Conservation (phyloP, 1,140 invertebrate genomes). For the Drosophila prosaltans region DNA sequence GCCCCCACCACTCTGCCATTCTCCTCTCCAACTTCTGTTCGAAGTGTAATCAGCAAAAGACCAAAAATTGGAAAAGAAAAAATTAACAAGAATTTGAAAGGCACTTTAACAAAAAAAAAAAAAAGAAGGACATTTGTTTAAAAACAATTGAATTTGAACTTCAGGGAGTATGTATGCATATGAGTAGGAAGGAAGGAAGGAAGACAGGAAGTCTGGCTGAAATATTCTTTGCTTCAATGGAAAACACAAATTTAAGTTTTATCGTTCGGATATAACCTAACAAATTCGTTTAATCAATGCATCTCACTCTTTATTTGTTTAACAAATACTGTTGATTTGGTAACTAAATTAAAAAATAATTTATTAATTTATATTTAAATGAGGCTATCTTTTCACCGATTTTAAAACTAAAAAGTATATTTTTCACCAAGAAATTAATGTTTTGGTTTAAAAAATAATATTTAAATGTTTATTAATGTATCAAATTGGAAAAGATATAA, state of each 20-base stretch:
- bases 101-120: conserved; percentile 9
- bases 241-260: not conserved
- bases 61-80: conserved; percentile 11
- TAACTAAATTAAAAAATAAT: too few relatives aligned
- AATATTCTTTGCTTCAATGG: not conserved
- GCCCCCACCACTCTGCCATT: not conserved
- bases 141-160: conserved; percentile 41
- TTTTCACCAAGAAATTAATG: too few relatives aligned
- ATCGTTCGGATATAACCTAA: not conserved
- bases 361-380: too few relatives aligned
- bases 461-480: too few relatives aligned
- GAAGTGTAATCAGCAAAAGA: conserved; percentile 47
- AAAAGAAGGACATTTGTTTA: conserved; percentile 35
- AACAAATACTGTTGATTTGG: too few relatives aligned
- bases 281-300: not conserved
- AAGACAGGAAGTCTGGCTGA: not conserved
- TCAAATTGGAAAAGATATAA: too few relatives aligned
- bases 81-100: conserved; percentile 3
- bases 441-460: too few relatives aligned
- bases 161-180: not conserved
- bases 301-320: too few relatives aligned
- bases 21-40: conserved; percentile 5
- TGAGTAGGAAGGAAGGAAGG: not conserved
- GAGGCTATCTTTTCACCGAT: too few relatives aligned
- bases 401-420: too few relatives aligned